A percentile compares a stretch with the other conserved stretches of the same genome.
Conservation (phyloP, 2,113 vertebrate genomes). For the Hiodon alosoides region DNA sequence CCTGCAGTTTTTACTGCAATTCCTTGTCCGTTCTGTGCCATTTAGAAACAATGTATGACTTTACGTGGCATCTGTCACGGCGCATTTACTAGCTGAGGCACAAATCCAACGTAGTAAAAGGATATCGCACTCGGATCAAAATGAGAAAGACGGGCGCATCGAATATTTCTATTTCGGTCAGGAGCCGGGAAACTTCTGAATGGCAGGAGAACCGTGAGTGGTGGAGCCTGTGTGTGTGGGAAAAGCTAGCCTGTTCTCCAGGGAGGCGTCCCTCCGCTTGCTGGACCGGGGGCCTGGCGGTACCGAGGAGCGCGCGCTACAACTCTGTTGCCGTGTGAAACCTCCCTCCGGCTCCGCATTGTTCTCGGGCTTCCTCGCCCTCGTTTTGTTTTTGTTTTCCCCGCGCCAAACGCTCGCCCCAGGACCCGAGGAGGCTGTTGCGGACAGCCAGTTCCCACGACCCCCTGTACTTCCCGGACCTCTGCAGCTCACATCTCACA, state of each 20-base stretch:
- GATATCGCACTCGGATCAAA: background rate
- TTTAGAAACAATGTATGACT: too few relatives aligned
- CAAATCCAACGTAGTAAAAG: background rate
- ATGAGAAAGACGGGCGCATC: background rate
- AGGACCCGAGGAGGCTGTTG: background rate
- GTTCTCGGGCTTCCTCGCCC: constrained; percentile 14
- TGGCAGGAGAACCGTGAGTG: background rate
- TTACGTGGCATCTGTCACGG: too few relatives aligned
- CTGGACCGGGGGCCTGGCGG: background rate
- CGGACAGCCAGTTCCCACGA: constrained; percentile 13
- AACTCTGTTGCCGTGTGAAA: background rate
- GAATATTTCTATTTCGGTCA: background rate
- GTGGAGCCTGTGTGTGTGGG: background rate
- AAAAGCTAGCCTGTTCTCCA: background rate
- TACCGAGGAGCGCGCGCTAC: background rate
- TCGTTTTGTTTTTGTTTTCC: background rate
- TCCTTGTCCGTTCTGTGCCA: too few relatives aligned
- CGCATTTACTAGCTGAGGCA: too few relatives aligned
- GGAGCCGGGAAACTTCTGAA: background rate
- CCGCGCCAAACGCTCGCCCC: background rate
- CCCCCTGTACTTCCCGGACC: constrained; percentile 14
- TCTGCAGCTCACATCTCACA: background rate
- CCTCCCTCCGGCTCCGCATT: constrained; percentile 9
- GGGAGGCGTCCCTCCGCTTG: background rate
- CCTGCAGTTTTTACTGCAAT: too few relatives aligned